Evolutionary conservation across 2,113 vertebrate species (phyloP), one percentile per base, ranked within the genome.

Genomic region (Platysternon megacephalum): DNA sequence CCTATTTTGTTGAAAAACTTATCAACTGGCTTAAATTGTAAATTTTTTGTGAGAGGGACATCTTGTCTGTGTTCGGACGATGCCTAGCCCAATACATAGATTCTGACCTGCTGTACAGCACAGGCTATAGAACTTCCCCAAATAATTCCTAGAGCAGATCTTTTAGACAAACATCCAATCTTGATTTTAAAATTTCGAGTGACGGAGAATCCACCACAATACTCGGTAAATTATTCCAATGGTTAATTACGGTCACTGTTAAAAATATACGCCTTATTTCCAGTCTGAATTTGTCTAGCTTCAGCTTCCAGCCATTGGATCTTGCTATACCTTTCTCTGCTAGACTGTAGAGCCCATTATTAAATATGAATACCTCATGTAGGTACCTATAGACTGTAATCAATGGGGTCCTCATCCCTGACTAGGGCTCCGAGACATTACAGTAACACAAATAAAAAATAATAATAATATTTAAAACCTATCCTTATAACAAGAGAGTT

Each of bases 401-500:
- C 65, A 39, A 9, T 22, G 8, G 9, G n/a, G 4, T 72, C 17
- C 35, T 72, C 35, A 72, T 46, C 26, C 24, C 22, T 78, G 74
- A 46, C 42, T 78, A 14, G 42, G 12, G 42, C 42, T 44, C 74
- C 3, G 6, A 78, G 11, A 22, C 4, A 5, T 46, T 78, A 46
- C 26, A 44, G 42, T 29, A 56, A 74, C 84, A 58, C 87, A 93
- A 92, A 95, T 86, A 95, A 96, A 12, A 78, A 95, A 95, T 44
- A 28, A 92, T 93, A 5, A 68, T 35, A 79, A 48, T 3, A 1
- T 90, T 81, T 82, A 76, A 94, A 94, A 85, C 46, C 68, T 82
- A 79, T 88, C 32, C 29, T 76, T 90, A 80, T 61, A 76, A 48
- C 93, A 95, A 91, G 90, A 95, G 95, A 87, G 86, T 88, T 93